Conservation (phyloP, 2,888 invertebrate genomes). For the Lydus trimaculatus region DNA sequence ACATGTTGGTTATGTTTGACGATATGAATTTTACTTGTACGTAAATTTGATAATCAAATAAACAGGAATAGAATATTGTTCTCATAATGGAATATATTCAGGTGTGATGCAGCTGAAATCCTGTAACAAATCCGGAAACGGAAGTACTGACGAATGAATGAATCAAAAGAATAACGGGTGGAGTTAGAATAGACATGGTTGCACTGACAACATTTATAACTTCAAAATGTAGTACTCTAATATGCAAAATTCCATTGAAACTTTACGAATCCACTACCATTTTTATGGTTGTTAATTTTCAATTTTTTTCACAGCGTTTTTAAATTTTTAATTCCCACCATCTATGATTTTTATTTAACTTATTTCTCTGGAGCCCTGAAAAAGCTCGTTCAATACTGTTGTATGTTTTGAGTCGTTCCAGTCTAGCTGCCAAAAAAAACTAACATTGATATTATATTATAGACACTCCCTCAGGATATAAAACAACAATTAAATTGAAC, state of each 20-base stretch:
- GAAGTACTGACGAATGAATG: background rate
- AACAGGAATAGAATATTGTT: too few relatives aligned
- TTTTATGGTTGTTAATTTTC: background rate
- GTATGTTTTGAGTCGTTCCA: conserved; percentile 20
- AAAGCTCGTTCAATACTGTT: too few relatives aligned
- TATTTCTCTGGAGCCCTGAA: too few relatives aligned
- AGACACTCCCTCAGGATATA: conserved; percentile 20
- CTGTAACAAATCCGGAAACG: conserved; percentile 3
- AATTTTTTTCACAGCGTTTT: background rate
- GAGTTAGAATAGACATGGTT: background rate
- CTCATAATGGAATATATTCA: background rate
- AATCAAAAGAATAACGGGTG: conserved; percentile 6
- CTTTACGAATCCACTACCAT: background rate
- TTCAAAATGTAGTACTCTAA: background rate
- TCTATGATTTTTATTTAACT: conserved; percentile 4
- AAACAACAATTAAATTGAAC: conserved; percentile 12
- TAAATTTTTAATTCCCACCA: conserved; percentile 3
- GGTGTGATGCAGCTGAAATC: conserved; percentile 7
- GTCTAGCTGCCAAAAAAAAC: background rate
- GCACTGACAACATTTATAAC: background rate
- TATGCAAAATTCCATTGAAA: background rate
- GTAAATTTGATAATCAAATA: background rate
- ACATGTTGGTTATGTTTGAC: background rate
- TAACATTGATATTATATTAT: conserved; percentile 17
- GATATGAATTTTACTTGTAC: too few relatives aligned